Evolutionary conservation across 2,888 invertebrate genomes (phyloP).

Genomic region (Allolobophora icterica): DNA sequence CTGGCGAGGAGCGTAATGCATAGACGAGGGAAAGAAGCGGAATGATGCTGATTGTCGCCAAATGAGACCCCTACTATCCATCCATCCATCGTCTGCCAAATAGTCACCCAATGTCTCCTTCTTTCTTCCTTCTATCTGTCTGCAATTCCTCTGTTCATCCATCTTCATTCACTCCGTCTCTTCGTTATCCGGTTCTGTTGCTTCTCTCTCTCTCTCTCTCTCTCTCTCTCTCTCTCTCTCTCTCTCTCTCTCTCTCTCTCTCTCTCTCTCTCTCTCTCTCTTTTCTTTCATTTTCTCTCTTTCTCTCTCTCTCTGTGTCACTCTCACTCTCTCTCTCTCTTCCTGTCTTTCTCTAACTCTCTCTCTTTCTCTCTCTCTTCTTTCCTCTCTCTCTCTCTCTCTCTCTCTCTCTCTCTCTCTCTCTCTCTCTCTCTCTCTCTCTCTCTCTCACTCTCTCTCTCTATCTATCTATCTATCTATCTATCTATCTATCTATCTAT

Average conservation of each 20-base stretch:
- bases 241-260: not conserved
- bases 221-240: not conserved
- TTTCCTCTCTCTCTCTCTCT: not conserved
- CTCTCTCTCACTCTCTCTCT: no score
- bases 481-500: no score
- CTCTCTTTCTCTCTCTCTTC: not conserved
- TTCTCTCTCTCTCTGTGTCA: not conserved
- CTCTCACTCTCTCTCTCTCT: not conserved
- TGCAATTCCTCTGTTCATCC: not conserved
- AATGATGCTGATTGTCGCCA: slow-evolving; percentile 4
- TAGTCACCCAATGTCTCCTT: not conserved
- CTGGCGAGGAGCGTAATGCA: not conserved
- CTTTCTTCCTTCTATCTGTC: not conserved
- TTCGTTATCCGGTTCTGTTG: not conserved
- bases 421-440: no score
- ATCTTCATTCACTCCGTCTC: not conserved
- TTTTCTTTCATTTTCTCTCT: not conserved
- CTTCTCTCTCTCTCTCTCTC: not conserved
- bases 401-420: not conserved
- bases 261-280: no score
- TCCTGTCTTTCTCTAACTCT: not conserved
- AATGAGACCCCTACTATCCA: not conserved
- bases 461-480: no score
- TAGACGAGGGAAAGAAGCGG: not conserved
- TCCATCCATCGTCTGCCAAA: not conserved